These are phyloP conservation scores for Leptopterna dolabrata DNA, from an alignment of 2,888 invertebrate species.

Conservation along the genomic window DNA sequence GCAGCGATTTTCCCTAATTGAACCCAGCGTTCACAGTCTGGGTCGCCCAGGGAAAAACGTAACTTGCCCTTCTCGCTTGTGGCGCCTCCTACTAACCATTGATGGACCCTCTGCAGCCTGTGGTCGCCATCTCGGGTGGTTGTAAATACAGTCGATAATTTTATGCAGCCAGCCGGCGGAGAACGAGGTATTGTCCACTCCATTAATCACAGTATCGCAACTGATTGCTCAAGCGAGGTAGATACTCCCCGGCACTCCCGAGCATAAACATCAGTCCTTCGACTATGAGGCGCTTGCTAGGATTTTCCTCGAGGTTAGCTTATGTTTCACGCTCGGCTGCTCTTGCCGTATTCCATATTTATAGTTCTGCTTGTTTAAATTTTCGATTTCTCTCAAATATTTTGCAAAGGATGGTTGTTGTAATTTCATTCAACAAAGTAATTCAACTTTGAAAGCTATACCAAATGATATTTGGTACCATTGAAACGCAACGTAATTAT, in stretches of 20 bases:
- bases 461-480: too few relatives aligned
- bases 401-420: neutral
- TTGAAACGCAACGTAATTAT: too few relatives aligned
- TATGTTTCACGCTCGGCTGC: neutral
- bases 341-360: neutral
- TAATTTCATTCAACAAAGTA: too few relatives aligned
- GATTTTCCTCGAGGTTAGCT: neutral
- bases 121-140: neutral
- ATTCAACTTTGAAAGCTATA: too few relatives aligned
- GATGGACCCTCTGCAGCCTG: neutral
- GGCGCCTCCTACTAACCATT: neutral
- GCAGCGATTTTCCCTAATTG: too few relatives aligned
- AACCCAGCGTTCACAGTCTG: too few relatives aligned
- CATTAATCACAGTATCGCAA: constrained; percentile 32
- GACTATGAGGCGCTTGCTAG: neutral
- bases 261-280: constrained; percentile 22
- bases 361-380: neutral
- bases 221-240: constrained; percentile 24
- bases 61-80: neutral
- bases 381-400: neutral
- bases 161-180: constrained; percentile 9
- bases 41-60: neutral
- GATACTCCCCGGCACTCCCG: neutral
- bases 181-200: constrained; percentile 20
- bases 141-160: constrained; percentile 31